These are phyloP conservation scores for Byasa hedistus DNA, from an alignment of 2,888 invertebrate genomes.

Conservation along the genomic window DNA sequence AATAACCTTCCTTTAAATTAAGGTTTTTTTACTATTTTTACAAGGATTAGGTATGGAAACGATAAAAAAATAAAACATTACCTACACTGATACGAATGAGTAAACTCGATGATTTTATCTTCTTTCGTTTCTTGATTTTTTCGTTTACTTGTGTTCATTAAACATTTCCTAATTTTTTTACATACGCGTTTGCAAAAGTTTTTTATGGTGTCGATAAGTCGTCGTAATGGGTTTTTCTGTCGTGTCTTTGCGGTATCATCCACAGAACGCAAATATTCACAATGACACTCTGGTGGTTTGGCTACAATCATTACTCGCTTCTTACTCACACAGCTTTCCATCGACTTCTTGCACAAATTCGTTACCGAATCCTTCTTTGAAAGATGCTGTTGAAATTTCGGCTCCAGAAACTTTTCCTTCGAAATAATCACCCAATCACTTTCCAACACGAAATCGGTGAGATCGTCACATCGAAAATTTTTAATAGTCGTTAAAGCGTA, in stretches of 20 bases:
- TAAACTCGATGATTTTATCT: conserved; percentile 38
- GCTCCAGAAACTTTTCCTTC: conserved; percentile 55
- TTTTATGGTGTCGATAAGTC: conserved; percentile 39
- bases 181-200: conserved; percentile 41
- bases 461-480: conserved; percentile 60
- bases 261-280: conserved; percentile 45
- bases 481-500: conserved; percentile 63
- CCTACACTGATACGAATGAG: conserved; percentile 63
- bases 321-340: conserved; percentile 44
- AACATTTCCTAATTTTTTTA: conserved; percentile 43
- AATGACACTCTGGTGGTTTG: conserved; percentile 62
- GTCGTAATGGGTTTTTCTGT: conserved; percentile 40
- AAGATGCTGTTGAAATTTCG: conserved; percentile 58
- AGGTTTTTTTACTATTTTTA: background rate
- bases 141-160: conserved; percentile 37
- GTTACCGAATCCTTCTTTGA: conserved; percentile 52
- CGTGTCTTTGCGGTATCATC: conserved; percentile 38
- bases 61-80: conserved; percentile 37
- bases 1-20: background rate
- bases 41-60: background rate
- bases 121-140: conserved; percentile 32
- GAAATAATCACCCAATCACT: conserved; percentile 69
- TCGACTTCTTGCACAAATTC: conserved; percentile 52
- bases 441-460: conserved; percentile 59
- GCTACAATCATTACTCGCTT: conserved; percentile 49